Evolutionary conservation across 1,140 invertebrate genomes (phyloP).

Genomic region (Hypsibius dujardini): DNA sequence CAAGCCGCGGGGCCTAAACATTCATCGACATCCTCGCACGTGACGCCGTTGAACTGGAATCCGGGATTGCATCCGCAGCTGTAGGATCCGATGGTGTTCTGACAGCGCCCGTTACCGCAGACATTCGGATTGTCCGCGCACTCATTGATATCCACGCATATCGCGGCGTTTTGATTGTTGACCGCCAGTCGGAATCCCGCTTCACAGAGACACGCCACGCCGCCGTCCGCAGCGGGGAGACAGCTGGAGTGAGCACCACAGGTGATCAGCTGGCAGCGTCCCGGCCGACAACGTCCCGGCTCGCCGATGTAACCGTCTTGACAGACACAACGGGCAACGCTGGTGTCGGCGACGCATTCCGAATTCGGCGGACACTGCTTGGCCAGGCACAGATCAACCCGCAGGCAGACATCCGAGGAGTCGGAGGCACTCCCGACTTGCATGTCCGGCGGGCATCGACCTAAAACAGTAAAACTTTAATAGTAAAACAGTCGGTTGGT

Average conservation of each 20-base stretch:
- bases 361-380: conserved; percentile 56
- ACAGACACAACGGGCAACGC: conserved; percentile 55
- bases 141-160: conserved; percentile 57
- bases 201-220: neutral
- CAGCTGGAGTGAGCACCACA: neutral
- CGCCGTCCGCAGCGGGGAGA: neutral
- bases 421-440: conserved; percentile 24
- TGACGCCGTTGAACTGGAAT: conserved; percentile 39
- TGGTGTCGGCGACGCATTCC: conserved; percentile 54
- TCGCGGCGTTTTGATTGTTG: neutral
- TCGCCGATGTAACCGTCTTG: conserved; percentile 24
- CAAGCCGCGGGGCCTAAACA: conserved; percentile 69
- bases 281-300: conserved; percentile 22
- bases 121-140: conserved; percentile 49
- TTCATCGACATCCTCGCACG: conserved; percentile 46
- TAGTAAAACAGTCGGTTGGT: no score
- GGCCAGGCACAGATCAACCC: neutral
- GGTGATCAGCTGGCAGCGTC: conserved; percentile 3
- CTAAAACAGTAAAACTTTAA: no score
- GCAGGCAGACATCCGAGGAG: conserved; percentile 16
- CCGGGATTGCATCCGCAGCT: conserved; percentile 62
- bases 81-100: conserved; percentile 62
- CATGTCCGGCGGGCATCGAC: conserved; percentile 45
- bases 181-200: neutral
- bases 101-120: conserved; percentile 58